Base-by-base conservation (phyloP, 2,888 invertebrate genomes). In the Gortyna flavago region DNA sequence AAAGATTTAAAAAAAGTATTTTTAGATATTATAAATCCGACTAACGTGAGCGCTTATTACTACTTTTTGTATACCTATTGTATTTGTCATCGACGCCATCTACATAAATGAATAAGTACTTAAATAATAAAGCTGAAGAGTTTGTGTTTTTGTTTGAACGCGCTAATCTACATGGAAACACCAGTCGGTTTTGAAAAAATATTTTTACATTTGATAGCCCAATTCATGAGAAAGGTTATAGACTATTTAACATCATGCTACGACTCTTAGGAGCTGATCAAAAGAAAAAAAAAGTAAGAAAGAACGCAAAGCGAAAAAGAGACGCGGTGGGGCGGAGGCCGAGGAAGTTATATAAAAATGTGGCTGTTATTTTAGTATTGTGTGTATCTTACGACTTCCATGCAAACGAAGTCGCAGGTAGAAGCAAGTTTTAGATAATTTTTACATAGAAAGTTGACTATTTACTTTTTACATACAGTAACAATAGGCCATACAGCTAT, bases 401-500 rank as follows among this genome's bases (percentile, higher is more conserved):
- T 7, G 29, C 16, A 29, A 59, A 59, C 16, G 16, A 59, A 59
- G 16, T 59, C 29, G 16, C 16, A n/a, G 29, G 29, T 7, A 29
- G 7, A 59, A 59, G 29, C 6, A 4, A 29, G 54, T 32, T 61
- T 18, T 18, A 79, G 35, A 62, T 74, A 62, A 74, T 75, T 66
- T 29, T 21, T 57, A 59, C 29, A 70, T 81, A 57, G 35, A 70
- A 77, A 77, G 72, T 61, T 32, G 4, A 51, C 9, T 65, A 72
- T 69, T 62, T 61, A 35, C 18, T 67, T 73, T 73, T 72, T 75
- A 79, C 41, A 25, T 29, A 35, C 18, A 44, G 18, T 25, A 78
- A 85, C 78, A 87, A 80, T 77, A 64, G 32, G 11, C 16, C 2
- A 59, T 67, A 77, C 35, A 44, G 9, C 6, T 77, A 57, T 83